Conservation (phyloP, 2,888 invertebrate species). For the Syritta pipiens region DNA sequence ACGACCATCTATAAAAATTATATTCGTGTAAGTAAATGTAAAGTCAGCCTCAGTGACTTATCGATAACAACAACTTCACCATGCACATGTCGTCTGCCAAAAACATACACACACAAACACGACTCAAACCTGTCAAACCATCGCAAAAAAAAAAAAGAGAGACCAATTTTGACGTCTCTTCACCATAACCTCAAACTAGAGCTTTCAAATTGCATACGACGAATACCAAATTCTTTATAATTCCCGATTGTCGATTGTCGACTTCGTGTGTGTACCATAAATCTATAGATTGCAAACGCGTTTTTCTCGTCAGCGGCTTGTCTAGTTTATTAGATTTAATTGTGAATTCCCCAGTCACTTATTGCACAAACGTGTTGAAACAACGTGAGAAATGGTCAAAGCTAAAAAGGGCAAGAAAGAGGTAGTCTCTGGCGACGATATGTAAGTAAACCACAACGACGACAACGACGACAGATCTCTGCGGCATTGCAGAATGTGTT, state of each 20-base stretch:
- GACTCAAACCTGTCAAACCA: slow-evolving; percentile 44
- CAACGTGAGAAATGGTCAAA: slow-evolving; percentile 85
- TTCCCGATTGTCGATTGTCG: slow-evolving; percentile 53
- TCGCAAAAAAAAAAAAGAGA: slow-evolving; percentile 21
- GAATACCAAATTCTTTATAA: slow-evolving; percentile 48
- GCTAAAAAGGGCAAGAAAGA: slow-evolving; percentile 90
- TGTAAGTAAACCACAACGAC: slow-evolving; percentile 81
- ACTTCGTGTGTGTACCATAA: slow-evolving; percentile 57
- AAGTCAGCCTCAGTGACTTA: neutral
- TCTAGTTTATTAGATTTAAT: slow-evolving; percentile 45
- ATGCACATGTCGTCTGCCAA: neutral
- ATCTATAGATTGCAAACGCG: slow-evolving; percentile 13
- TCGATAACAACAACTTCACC: slow-evolving; percentile 8
- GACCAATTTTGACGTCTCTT: slow-evolving; percentile 45
- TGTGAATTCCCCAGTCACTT: slow-evolving; percentile 53
- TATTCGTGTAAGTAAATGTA: too few relatives aligned
- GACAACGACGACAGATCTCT: neutral
- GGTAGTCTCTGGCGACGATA: slow-evolving; percentile 86
- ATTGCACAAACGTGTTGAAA: slow-evolving; percentile 78
- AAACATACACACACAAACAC: slow-evolving; percentile 33
- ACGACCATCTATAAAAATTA: too few relatives aligned
- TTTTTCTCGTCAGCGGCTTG: slow-evolving; percentile 29
- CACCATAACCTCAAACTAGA: slow-evolving; percentile 59
- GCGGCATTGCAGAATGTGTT: slow-evolving; percentile 61
- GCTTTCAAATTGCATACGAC: slow-evolving; percentile 63